Evolutionary conservation across 2,888 invertebrate genomes (phyloP).

Genomic region (Drosophila borealis): DNA sequence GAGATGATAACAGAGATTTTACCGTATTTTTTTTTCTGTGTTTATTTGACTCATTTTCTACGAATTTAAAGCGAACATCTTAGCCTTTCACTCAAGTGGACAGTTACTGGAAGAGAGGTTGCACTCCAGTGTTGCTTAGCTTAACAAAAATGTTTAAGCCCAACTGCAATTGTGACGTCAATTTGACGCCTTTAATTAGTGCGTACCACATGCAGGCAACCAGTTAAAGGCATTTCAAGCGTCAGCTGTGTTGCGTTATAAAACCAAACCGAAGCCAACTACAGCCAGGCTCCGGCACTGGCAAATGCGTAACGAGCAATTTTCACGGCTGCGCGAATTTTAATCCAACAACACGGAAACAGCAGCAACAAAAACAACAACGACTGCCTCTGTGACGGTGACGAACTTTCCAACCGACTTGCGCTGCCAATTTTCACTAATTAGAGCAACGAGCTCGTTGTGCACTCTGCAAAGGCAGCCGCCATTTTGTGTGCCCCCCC

Average conservation of each 20-base stretch:
- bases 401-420: slow-evolving; percentile 77
- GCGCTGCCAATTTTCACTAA: slow-evolving; percentile 77
- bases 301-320: slow-evolving; percentile 68
- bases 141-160: neutral
- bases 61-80: too few relatives aligned
- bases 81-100: too few relatives aligned
- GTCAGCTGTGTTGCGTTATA: slow-evolving; percentile 23
- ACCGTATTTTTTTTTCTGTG: too few relatives aligned
- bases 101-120: too few relatives aligned
- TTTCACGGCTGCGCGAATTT: slow-evolving; percentile 76
- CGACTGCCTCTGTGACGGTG: slow-evolving; percentile 48
- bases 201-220: slow-evolving; percentile 4
- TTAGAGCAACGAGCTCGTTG: slow-evolving; percentile 59
- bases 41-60: too few relatives aligned
- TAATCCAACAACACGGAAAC: slow-evolving; percentile 76
- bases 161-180: too few relatives aligned
- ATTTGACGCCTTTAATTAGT: slow-evolving; percentile 33
- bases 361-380: slow-evolving; percentile 23
- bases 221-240: slow-evolving; percentile 32
- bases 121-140: neutral
- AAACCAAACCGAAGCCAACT: slow-evolving; percentile 28
- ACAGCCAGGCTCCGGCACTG: slow-evolving; percentile 6
- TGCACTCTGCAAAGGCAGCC: slow-evolving; percentile 59
- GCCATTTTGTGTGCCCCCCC: slow-evolving; percentile 67
- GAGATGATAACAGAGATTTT: too few relatives aligned